Evolutionary conservation across 1,140 invertebrate species (phyloP).

Genomic region (Heliconius hermathena): DNA sequence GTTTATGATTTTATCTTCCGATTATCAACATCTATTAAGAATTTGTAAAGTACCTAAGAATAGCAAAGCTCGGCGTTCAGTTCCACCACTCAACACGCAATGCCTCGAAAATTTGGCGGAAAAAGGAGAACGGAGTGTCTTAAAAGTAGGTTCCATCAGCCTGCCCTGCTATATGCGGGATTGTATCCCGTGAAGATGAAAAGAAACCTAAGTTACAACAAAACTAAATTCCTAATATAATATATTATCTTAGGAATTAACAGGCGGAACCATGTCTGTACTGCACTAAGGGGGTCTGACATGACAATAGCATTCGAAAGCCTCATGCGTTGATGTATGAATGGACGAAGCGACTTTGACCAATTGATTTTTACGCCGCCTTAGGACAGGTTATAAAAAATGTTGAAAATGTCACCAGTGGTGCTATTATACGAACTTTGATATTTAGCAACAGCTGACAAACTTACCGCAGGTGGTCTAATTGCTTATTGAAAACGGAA

Average conservation of each 20-base stretch:
- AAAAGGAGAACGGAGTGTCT: too few species aligned
- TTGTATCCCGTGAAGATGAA: too few species aligned
- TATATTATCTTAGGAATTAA: slow-evolving; percentile 45
- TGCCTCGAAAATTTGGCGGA: too few species aligned
- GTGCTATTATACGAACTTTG: slow-evolving; percentile 13
- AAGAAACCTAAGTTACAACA: neutral
- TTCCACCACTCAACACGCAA: too few species aligned
- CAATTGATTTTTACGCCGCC: slow-evolving; percentile 74
- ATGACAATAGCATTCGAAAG: slow-evolving; percentile 63
- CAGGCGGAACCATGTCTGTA: slow-evolving; percentile 56
- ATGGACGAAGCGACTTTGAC: slow-evolving; percentile 70
- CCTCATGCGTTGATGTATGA: slow-evolving; percentile 50
- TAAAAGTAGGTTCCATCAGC: too few species aligned
- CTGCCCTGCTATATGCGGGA: too few species aligned
- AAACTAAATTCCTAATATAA: slow-evolving; percentile 39
- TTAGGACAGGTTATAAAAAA: slow-evolving; percentile 50
- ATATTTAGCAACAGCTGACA: slow-evolving; percentile 12
- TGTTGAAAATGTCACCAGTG: slow-evolving; percentile 35
- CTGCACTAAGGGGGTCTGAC: slow-evolving; percentile 65
- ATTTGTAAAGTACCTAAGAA: slow-evolving; percentile 20
- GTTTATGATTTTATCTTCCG: slow-evolving; percentile 46
- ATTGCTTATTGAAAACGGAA: neutral
- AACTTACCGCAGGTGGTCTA: neutral
- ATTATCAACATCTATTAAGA: slow-evolving; percentile 8
- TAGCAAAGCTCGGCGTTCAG: too few species aligned